Base-by-base conservation (phyloP, 2,113 vertebrate genomes). In the Mesoclemmys tuberculata region DNA sequence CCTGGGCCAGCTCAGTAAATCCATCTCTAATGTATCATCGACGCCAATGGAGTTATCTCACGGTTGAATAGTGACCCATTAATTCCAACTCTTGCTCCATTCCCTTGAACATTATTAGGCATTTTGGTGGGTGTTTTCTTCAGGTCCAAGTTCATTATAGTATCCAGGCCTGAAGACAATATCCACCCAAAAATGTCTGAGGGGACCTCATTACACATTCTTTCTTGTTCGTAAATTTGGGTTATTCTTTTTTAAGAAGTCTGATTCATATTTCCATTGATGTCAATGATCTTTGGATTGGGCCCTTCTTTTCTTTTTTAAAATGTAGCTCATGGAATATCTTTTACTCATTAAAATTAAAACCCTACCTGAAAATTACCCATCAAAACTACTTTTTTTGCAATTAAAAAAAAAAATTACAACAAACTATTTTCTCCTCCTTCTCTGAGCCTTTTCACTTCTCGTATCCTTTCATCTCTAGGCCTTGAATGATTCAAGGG, bases 401-500 rank as follows among this genome's bases (percentile, higher is more conserved):
- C 80, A 89, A 96, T 95, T 95, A 13, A 82, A 88, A 92, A 80
- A 71, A 48, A 87, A n/a, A n/a, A n/a, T n/a, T 86, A 88, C 85
- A 95, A 94, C 80, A 97, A 95, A 88, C 89, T 90, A 90, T 97
- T 92, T 87, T 79, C 91, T 85, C 41, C 81, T 96, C 94, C 94
- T 92, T 90, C 16, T 24, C 16, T 24, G 77, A 93, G 87, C 92
- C 93, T 96, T 96, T 95, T 92, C 85, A 71, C 92, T 96, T 96
- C 86, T 89, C 92, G 95, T 92, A 92, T 95, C 46, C 96, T 96
- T 97, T 97, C 95, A 96, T 96, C 93, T 96, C 93, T 0, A 0
- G 93, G 96, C 93, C 94, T 97, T 96, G 95, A 95, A 95, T 97
- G 95, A 95, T 97, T 96, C 95, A 94, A 94, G 94, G 93, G 96